A percentile compares a stretch with the other conserved stretches of the same genome.
These are phyloP conservation scores for Mechanitis messenoides DNA, from an alignment of 2,888 invertebrate genomes.

Conservation along the genomic window DNA sequence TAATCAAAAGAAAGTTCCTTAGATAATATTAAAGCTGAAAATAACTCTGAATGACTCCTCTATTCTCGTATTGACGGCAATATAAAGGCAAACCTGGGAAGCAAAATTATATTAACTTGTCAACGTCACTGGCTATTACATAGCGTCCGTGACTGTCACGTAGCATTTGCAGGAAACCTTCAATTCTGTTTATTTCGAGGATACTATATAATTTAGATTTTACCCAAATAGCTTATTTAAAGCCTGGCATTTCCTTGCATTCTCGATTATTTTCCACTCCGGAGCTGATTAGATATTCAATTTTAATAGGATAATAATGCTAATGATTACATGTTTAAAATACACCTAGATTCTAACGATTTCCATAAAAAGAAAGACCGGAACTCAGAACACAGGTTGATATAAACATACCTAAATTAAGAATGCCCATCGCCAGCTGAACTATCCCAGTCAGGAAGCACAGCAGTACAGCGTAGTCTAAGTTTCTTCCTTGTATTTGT, in stretches of 20 bases:
- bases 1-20: not conserved
- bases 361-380: too few relatives aligned
- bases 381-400: not conserved
- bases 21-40: not conserved
- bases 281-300: too few relatives aligned
- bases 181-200: not conserved
- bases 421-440: conserved; percentile 86
- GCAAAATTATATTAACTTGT: conserved; percentile 1
- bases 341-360: too few relatives aligned
- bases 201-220: not conserved
- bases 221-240: too few relatives aligned
- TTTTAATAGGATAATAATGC: too few relatives aligned
- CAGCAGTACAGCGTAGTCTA: conserved; percentile 87
- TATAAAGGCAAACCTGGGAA: too few relatives aligned
- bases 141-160: not conserved
- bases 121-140: not conserved
- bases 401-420: conserved; percentile 83
- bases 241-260: too few relatives aligned
- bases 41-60: not conserved
- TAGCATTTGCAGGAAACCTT: not conserved
- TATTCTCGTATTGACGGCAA: not conserved
- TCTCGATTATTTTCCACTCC: too few relatives aligned
- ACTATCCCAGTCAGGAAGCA: conserved; percentile 90
- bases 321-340: too few relatives aligned
- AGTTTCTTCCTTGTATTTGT: conserved; percentile 81